Evolutionary conservation across 2,888 invertebrate species (phyloP).

Genomic region (Lasioglossum vierecki): DNA sequence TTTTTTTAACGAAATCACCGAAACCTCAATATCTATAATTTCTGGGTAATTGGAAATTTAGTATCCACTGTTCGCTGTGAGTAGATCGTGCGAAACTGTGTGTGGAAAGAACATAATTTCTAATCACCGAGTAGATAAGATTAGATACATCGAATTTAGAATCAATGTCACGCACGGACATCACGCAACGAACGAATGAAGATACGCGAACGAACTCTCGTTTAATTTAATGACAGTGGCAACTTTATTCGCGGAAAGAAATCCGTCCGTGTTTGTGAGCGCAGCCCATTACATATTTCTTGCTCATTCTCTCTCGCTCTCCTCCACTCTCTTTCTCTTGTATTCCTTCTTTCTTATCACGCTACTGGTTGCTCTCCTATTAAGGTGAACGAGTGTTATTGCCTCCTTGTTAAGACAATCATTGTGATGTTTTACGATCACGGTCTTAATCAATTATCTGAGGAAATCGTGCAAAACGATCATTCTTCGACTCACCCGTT

Average conservation of each 20-base stretch:
- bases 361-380: conserved; percentile 39
- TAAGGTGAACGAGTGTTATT: conserved; percentile 54
- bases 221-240: conserved; percentile 37
- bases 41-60: no score
- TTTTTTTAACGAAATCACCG: no score
- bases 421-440: conserved; percentile 49
- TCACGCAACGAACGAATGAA: conserved; percentile 18
- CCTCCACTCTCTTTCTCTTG: neutral
- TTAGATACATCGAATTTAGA: neutral
- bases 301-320: neutral
- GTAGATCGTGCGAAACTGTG: no score
- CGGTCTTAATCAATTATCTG: conserved; percentile 55
- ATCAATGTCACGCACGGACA: neutral
- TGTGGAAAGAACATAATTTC: neutral
- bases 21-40: no score
- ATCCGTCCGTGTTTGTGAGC: neutral
- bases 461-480: conserved; percentile 38
- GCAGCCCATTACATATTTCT: neutral
- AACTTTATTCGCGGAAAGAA: conserved; percentile 34
- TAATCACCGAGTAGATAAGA: neutral
- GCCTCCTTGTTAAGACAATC: conserved; percentile 61
- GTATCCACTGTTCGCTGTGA: neutral
- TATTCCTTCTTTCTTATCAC: conserved; percentile 18
- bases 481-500: neutral
- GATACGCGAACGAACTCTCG: neutral